Conservation (phyloP, 2,797 vertebrate species). For the Champsocephalus gunnari region DNA sequence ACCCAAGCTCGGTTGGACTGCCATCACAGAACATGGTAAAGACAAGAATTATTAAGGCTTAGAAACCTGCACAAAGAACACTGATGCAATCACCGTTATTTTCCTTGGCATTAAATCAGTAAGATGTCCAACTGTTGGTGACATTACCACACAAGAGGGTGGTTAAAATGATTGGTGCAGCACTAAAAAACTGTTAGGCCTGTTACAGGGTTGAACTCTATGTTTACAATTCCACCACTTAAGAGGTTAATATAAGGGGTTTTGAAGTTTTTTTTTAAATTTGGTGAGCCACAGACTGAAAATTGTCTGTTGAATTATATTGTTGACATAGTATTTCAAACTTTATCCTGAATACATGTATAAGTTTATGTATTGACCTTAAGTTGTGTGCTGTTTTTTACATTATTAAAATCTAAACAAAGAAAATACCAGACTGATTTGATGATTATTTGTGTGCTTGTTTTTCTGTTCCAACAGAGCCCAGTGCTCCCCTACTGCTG, state of each 20-base stretch:
- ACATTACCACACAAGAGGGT: slow-evolving; percentile 86
- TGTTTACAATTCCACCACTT: slow-evolving; percentile 65
- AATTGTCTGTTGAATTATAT: slow-evolving; percentile 47
- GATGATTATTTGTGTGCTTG: slow-evolving; percentile 35
- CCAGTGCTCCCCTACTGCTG: slow-evolving; percentile 9
- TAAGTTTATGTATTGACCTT: slow-evolving; percentile 30
- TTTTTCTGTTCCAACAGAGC: slow-evolving; percentile 38
- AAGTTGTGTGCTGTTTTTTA: slow-evolving; percentile 15
- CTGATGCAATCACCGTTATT: slow-evolving; percentile 91
- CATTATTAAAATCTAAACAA: slow-evolving; percentile 28
- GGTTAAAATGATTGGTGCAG: slow-evolving; percentile 78
- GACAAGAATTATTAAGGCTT: slow-evolving; percentile 88
- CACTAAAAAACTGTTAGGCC: slow-evolving; percentile 61
- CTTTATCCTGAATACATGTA: slow-evolving; percentile 36
- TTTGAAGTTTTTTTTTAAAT: slow-evolving; percentile 40
- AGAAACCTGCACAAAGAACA: slow-evolving; percentile 88
- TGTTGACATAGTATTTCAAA: slow-evolving; percentile 37
- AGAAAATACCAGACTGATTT: slow-evolving; percentile 22
- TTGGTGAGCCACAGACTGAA: slow-evolving; percentile 39
- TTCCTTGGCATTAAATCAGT: slow-evolving; percentile 89
- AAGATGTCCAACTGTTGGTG: slow-evolving; percentile 84
- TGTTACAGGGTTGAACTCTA: slow-evolving; percentile 51
- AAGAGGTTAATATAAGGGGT: slow-evolving; percentile 39
- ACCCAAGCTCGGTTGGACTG: slow-evolving; percentile 68
- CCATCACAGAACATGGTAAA: slow-evolving; percentile 86